Evolutionary conservation across 2,888 invertebrate genomes (phyloP), one percentile per base, ranked within the genome.

Genomic region (Leistus spinibarbis): DNA sequence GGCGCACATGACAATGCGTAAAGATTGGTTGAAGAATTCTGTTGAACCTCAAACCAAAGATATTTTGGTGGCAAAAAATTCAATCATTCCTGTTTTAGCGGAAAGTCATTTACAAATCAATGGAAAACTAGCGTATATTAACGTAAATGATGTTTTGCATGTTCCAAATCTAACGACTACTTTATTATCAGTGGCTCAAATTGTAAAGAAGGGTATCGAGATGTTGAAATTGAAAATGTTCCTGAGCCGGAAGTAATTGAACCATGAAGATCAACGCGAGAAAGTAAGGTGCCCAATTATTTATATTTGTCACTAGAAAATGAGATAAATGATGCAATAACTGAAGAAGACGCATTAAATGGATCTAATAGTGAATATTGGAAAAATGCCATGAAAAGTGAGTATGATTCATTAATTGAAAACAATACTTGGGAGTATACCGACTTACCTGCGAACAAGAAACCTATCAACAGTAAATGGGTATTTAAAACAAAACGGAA

Each of bases 81-180:
- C 56, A 4, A 16, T 3, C 16, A 56, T 66, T 16, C 40, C 9
- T 10, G 66, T 53, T n/a, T n/a, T 2, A 24, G 19, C 7, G 10
- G 19, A 10, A 17, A 19, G 69, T 63, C 16, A 54, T 20, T 3
- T 71, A 3, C 22, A 63, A 20, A 71, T 64, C n/a, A 63, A 71
- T 24, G 22, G 54, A 53, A 20, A 64, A 64, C 13, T 64, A 17
- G 23, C 13, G 53, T 3, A 68, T n/a, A 64, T 64, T 23, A 65
- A 17, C 19, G 54, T 76, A 19, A 69, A 23, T 17, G 71, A 77
- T 71, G 78, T 78, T 2, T 40, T 77, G 20, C 70, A 69, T 77
- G 77, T 79, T 9, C 77, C 79, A 40, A 69, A 77, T 40, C 65
- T 77, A 27, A 66, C 76, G 13, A 72, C 72, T 0, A 79, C 78